Percentiles rank a stretch among this genome's conserved stretches.
Conservation (phyloP, 2,888 invertebrate genomes). For the Drosophila planitibia region DNA sequence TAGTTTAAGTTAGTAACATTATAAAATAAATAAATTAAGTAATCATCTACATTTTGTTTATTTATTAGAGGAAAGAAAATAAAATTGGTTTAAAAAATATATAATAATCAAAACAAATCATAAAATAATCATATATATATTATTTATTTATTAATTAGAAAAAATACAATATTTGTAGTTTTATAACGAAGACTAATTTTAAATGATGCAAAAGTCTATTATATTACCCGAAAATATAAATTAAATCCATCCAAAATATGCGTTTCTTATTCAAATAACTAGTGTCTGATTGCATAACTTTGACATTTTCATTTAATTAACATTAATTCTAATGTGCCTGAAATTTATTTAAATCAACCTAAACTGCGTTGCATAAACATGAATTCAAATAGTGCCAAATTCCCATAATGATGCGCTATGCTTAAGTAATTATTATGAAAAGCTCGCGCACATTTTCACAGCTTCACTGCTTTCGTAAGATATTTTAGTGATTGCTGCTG, state of each 20-base stretch:
- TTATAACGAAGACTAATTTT: background rate
- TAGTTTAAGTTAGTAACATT: background rate
- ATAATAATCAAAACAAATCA: background rate
- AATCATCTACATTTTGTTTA: background rate
- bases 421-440: constrained; percentile 31
- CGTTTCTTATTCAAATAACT: background rate
- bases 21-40: background rate
- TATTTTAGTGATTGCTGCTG: constrained; percentile 34
- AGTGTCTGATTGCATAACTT: background rate
- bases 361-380: constrained; percentile 30
- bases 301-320: constrained; percentile 13
- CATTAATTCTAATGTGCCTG: constrained; percentile 20
- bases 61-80: background rate
- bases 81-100: background rate
- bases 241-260: background rate
- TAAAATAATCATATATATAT: background rate
- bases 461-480: constrained; percentile 19
- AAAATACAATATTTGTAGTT: background rate
- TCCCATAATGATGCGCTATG: constrained; percentile 23
- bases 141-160: background rate
- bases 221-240: background rate
- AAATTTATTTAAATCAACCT: constrained; percentile 26
- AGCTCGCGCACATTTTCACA: constrained; percentile 20
- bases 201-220: background rate
- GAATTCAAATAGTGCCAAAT: constrained; percentile 24